Percentiles rank a stretch among this genome's conserved stretches.
Conservation (phyloP, 2,113 vertebrate genomes). For the Pelmatolapia mariae region DNA sequence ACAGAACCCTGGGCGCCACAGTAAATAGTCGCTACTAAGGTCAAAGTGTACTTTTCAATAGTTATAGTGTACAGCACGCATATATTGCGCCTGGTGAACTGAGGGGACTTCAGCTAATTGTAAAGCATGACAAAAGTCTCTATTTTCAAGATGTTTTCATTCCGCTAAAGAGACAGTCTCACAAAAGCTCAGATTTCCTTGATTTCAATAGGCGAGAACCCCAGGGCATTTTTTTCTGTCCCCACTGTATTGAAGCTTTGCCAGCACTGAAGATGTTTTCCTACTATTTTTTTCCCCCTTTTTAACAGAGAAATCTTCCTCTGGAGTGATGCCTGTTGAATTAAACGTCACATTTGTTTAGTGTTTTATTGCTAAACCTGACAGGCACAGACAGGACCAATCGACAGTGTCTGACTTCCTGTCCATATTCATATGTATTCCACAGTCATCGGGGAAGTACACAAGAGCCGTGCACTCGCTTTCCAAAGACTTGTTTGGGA, state of each 20-base stretch:
- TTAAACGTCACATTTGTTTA: slow-evolving; percentile 29
- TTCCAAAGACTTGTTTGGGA: slow-evolving; percentile 28
- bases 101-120: slow-evolving; percentile 9
- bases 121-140: slow-evolving; percentile 4
- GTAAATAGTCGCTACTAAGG: not conserved
- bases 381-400: slow-evolving; percentile 9
- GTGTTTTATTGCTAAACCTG: slow-evolving; percentile 21
- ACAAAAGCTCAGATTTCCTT: slow-evolving; percentile 18
- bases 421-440: slow-evolving; percentile 4
- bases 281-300: not conserved
- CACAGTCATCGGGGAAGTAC: slow-evolving; percentile 2
- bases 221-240: not conserved
- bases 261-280: not conserved
- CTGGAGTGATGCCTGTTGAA: slow-evolving; percentile 25
- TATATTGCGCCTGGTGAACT: not conserved
- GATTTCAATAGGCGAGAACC: slow-evolving; percentile 12
- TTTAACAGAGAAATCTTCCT: slow-evolving; percentile 4
- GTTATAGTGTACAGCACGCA: not conserved
- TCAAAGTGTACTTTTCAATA: not conserved
- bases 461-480: not conserved
- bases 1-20: not conserved
- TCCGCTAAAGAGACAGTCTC: not conserved
- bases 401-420: slow-evolving; percentile 15
- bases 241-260: not conserved
- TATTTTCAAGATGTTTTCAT: not conserved